These are phyloP conservation scores for Sparidentex hasta DNA, from an alignment of 2,797 vertebrate species.

Conservation along the genomic window DNA sequence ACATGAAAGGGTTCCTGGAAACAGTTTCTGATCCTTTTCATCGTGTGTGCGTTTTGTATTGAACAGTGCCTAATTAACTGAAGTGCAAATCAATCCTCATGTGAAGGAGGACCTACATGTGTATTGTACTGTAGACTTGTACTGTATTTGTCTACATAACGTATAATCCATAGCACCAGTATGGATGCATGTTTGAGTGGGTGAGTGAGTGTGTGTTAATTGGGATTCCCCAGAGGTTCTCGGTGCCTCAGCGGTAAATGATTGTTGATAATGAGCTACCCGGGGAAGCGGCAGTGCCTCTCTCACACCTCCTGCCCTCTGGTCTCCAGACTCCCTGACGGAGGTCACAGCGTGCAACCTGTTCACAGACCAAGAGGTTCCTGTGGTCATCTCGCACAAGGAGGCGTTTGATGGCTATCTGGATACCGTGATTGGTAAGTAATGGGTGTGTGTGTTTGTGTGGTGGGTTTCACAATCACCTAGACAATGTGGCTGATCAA, in stretches of 20 bases:
- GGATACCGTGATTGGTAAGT: slow-evolving; percentile 93
- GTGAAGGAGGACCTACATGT: neutral
- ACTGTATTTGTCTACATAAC: neutral
- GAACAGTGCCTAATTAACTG: slow-evolving; percentile 14
- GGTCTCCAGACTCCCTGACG: slow-evolving; percentile 89
- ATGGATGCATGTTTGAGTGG: slow-evolving; percentile 21
- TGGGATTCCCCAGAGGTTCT: slow-evolving; percentile 65
- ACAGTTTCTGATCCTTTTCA: slow-evolving; percentile 9
- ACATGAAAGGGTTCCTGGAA: slow-evolving; percentile 3
- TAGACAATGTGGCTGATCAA: neutral
- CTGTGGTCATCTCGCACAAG: slow-evolving; percentile 89
- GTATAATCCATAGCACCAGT: neutral
- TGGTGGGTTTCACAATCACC: neutral
- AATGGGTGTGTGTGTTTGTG: neutral
- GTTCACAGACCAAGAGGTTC: slow-evolving; percentile 91
- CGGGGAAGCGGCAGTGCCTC: slow-evolving; percentile 37
- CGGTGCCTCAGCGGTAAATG: slow-evolving; percentile 42
- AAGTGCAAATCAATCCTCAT: neutral
- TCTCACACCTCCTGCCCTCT: slow-evolving; percentile 46
- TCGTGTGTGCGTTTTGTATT: slow-evolving; percentile 15
- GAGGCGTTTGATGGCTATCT: slow-evolving; percentile 88
- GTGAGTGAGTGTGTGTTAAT: slow-evolving; percentile 57
- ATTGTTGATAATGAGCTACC: slow-evolving; percentile 69
- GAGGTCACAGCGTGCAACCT: slow-evolving; percentile 90
- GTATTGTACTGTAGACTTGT: neutral